Base-by-base conservation (phyloP, 2,888 invertebrate species). In the Agelastica alni region DNA sequence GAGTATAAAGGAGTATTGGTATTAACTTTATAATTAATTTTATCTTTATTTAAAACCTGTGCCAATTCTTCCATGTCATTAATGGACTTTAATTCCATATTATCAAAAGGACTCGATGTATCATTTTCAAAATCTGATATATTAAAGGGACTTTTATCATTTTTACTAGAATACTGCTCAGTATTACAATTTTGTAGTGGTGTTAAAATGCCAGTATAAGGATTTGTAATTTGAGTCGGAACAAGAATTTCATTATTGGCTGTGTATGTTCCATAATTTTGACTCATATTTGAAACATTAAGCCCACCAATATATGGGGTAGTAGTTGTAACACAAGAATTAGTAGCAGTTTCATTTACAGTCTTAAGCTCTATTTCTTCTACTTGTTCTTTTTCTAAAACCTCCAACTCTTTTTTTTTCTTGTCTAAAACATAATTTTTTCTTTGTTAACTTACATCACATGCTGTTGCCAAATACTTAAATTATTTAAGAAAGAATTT, bases 101-200 rank as follows among this genome's bases (percentile, higher is more conserved):
- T 93, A 79, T 96, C 95, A 78, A 96, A 96, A 0, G 95, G 95
- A 74, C 92, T 93, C 47, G 92, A 91, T 43, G 90, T 92, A 72
- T 93, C 93, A 72, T 89, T 86, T 76, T 95, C 95, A 79, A 96
- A 96, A 75, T 95, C 94, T 59, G 87, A 88, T 71, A 83, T 80
- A 76, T 77, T 83, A 75, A 69, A 75, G 2, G 75, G 71, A 51
- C 73, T 75, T 54, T 70, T 71, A 59, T 70, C 70, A 18, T 56
- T 64, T 18, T 64, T 51, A 44, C 62, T 66, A 39, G 46, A 56
- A 39, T 61, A 61, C 17, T 58, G 49, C 41, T 69, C 62, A 12
- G 18, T 49, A 45, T 55, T 44, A 32, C 47, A 52, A 47, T 37
- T 59, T 41, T 61, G 65, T 56, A 75, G 75, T 20, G 79, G 79